Evolutionary conservation across 2,113 vertebrate species (phyloP).

Genomic region (Gila orcuttii): DNA sequence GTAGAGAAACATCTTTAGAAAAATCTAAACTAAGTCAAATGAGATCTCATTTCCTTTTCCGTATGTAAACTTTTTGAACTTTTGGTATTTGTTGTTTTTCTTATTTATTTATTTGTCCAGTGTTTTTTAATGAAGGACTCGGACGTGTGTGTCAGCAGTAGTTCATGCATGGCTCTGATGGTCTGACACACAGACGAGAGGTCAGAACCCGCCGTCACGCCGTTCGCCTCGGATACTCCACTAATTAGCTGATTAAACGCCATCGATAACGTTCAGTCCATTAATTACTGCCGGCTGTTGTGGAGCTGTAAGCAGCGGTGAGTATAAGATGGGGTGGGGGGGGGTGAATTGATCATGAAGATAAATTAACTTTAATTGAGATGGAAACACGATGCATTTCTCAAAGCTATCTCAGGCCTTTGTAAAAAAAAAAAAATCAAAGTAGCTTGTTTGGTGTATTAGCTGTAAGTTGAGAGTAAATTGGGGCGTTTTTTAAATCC

Average conservation of each 20-base stretch:
- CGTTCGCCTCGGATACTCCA: slow-evolving; percentile 6
- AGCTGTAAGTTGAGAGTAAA: not conserved
- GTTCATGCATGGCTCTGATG: slow-evolving; percentile 45
- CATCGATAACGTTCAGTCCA: slow-evolving; percentile 28
- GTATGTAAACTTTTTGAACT: not conserved
- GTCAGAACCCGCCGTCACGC: slow-evolving; percentile 44
- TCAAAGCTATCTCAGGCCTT: not conserved
- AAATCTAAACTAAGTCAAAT: no score
- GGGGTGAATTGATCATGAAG: not conserved
- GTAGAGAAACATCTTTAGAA: no score
- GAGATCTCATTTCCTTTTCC: no score
- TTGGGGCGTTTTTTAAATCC: not conserved
- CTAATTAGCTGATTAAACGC: slow-evolving; percentile 52
- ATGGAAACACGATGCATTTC: not conserved
- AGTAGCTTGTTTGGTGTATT: not conserved
- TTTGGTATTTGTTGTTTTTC: not conserved
- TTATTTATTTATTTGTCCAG: not conserved
- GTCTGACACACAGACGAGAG: slow-evolving; percentile 11
- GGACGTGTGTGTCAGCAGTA: slow-evolving; percentile 26
- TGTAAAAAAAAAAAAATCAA: not conserved
- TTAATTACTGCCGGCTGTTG: slow-evolving; percentile 40
- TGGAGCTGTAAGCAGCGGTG: not conserved
- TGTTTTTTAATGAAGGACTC: slow-evolving; percentile 27
- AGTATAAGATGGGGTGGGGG: not conserved
- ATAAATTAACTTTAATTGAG: not conserved